phyloP scores from a whole-genome alignment of 2,888 invertebrate species.

The Crossocerus cetratus region DNA sequence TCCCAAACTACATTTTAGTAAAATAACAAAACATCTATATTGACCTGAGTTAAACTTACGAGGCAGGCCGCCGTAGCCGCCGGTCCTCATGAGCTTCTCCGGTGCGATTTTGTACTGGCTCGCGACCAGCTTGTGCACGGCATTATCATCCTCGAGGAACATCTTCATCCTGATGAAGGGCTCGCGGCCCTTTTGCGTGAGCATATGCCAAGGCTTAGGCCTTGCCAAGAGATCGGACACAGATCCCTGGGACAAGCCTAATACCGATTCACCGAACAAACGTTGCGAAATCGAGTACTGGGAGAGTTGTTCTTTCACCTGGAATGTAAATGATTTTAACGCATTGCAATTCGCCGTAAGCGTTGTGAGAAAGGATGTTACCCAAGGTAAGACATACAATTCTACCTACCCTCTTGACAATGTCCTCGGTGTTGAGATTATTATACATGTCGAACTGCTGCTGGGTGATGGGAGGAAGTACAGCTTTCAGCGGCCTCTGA shows the following conservation, averaged over 20 bases:
- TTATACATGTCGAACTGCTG: conserved; percentile 99
- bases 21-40: conserved; percentile 76
- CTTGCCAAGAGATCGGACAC: conserved; percentile 97
- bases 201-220: conserved; percentile 99
- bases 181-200: conserved; percentile 97
- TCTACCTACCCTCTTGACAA: conserved; percentile 88
- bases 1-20: conserved; percentile 59
- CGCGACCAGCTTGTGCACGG: conserved; percentile 95
- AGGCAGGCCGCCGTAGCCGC: conserved; percentile 92
- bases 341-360: neutral
- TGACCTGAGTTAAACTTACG: conserved; percentile 81
- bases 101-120: conserved; percentile 99
- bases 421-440: conserved; percentile 98
- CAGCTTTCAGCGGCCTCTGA: conserved; percentile 95
- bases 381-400: conserved; percentile 17
- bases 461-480: conserved; percentile 98
- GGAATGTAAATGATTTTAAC: conserved; percentile 20
- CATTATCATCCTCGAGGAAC: conserved; percentile 97
- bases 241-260: conserved; percentile 97
- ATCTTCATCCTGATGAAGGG: conserved; percentile 99
- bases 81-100: conserved; percentile 97
- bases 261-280: conserved; percentile 98
- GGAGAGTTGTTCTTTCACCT: conserved; percentile 94
- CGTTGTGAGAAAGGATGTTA: conserved; percentile 10
- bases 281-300: conserved; percentile 98